These are phyloP conservation scores for Drosophila subquinaria DNA, from an alignment of 2,888 invertebrate genomes.

Conservation along the genomic window DNA sequence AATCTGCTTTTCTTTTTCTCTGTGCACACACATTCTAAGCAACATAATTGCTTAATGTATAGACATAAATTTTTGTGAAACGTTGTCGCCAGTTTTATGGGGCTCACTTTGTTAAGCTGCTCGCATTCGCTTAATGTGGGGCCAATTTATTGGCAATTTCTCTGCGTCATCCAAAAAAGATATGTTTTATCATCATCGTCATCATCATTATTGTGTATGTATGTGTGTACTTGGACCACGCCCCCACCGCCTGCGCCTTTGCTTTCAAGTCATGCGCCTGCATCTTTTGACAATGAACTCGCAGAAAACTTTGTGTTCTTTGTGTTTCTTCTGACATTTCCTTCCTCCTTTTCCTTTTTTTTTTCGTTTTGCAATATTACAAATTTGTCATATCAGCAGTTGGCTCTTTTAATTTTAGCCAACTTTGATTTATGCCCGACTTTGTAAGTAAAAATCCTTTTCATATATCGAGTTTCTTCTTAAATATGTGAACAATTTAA, in stretches of 20 bases:
- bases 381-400: conserved; percentile 58
- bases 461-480: conserved; percentile 7
- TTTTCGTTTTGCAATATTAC: conserved; percentile 28
- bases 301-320: conserved; percentile 44
- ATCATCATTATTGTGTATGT: conserved; percentile 2
- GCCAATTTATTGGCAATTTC: conserved; percentile 77
- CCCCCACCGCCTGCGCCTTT: conserved; percentile 28
- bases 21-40: background rate
- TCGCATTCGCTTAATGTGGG: conserved; percentile 44
- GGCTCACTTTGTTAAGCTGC: conserved; percentile 22
- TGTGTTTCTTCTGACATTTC: background rate
- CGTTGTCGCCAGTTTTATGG: conserved; percentile 16
- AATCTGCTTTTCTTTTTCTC: no score
- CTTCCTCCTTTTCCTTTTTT: background rate
- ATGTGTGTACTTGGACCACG: conserved; percentile 22
- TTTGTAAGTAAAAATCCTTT: background rate
- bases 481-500: conserved; percentile 26
- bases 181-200: conserved; percentile 27
- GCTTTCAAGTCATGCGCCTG: conserved; percentile 5
- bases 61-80: conserved; percentile 69
- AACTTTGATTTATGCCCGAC: conserved; percentile 48
- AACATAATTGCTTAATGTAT: conserved; percentile 58
- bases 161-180: conserved; percentile 35
- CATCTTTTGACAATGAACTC: conserved; percentile 41
- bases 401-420: conserved; percentile 11